phyloP scores from a whole-genome alignment of 2,113 vertebrate species.

The Gasterosteus nipponicus region DNA sequence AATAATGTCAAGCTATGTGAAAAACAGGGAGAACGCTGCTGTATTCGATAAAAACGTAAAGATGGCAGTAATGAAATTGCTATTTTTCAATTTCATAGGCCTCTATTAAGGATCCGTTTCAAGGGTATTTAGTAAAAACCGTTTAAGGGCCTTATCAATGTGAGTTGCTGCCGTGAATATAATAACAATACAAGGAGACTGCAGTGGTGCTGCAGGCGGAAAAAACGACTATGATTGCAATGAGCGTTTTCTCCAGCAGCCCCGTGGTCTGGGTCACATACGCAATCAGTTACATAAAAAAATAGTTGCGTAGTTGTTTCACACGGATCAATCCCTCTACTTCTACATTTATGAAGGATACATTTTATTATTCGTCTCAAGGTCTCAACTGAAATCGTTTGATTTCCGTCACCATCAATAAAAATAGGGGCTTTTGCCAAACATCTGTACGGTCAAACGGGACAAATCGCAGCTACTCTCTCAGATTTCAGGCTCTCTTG shows the following conservation, averaged over 20 bases:
- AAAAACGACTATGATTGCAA: constrained; percentile 29
- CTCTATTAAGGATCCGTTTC: constrained; percentile 11
- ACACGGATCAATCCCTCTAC: neutral
- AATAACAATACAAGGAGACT: constrained; percentile 39
- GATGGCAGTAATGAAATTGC: constrained; percentile 41
- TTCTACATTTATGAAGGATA: constrained; percentile 2
- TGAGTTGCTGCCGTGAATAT: constrained; percentile 26
- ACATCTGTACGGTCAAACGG: constrained; percentile 14
- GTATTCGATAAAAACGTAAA: constrained; percentile 18
- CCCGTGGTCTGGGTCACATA: constrained; percentile 59
- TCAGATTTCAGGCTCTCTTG: constrained; percentile 13
- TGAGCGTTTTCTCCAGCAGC: constrained; percentile 48
- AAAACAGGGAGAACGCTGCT: neutral
- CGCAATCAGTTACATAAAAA: constrained; percentile 64
- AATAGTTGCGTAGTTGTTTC: constrained; percentile 45
- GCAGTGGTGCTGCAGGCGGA: constrained; percentile 10
- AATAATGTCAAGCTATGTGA: constrained; percentile 10
- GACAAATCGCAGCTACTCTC: constrained; percentile 4
- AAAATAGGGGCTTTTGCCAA: neutral
- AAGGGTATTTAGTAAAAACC: constrained; percentile 12
- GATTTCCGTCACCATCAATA: neutral
- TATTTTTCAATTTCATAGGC: neutral
- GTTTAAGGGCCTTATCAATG: constrained; percentile 40
- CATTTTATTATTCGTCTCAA: neutral
- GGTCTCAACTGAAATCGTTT: neutral